Evolutionary conservation across 2,888 invertebrate species (phyloP), one percentile per base, ranked within the genome.

Genomic region (Macrosiphum euphorbiae): DNA sequence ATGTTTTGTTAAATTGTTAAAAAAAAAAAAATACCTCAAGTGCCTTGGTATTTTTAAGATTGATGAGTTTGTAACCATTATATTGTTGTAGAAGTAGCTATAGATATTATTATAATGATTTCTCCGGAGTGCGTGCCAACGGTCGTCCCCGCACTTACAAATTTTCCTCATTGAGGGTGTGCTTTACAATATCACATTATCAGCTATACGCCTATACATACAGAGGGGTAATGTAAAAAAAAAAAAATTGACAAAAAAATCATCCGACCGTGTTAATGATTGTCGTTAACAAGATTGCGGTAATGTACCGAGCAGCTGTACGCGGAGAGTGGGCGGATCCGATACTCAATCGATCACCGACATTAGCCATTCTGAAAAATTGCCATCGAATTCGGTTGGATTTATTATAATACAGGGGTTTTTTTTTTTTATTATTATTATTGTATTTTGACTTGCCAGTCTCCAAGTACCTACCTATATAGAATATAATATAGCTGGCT

Each of bases 241-340:
- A 67, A 89, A 89, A 93, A 93, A 93, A 90, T 94, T 61, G 50
- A 94, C 94, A 94, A 94, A 94, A 94, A 94, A 94, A 90, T 28
- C 94, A 84, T 85, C 52, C 90, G 94, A 94, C 94, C 94, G 94
- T 94, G 90, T 94, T 94, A 94, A 94, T 90, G 94, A 94, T 85
- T 94, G 94, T 90, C 94, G 94, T 94, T 94, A 94, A 94, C 94
- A 90, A 94, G 90, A 94, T 94, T 94, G 94, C 50, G 94, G 94
- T 94, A 90, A 90, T 94, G 89, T 90, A 86, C 92, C 58, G 88
- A 11, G 92, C 92, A 92, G 92, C 92, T 92, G 92, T 92, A 87
- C 92, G 52, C 92, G 52, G n/a, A 61, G 85, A 86, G 94, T 90
- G 90, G 94, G 94, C 90, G 94, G 84, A 41, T 87, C 58, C 90